Evolutionary conservation across 2,888 invertebrate species (phyloP), one percentile per base, ranked within the genome.

Genomic region (Brachyptera putata): DNA sequence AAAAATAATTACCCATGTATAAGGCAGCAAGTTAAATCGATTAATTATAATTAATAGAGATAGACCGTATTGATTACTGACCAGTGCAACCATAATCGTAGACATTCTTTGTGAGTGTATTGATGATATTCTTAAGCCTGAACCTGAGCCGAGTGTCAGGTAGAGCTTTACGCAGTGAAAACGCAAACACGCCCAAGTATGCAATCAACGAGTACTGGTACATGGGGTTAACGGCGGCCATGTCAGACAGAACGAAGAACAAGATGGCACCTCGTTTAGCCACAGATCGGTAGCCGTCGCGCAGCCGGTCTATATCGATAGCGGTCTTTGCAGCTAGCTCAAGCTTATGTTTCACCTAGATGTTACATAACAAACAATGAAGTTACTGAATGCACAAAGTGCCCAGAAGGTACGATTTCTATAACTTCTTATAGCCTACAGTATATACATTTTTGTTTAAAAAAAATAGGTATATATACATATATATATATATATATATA

Each of bases 31-130:
- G n/a, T n/a, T n/a, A n/a, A n/a, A n/a, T n/a, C n/a, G n/a, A n/a
- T n/a, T n/a, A n/a, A n/a, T n/a, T n/a, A n/a, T n/a, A n/a, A n/a
- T n/a, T n/a, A n/a, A n/a, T n/a, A n/a, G n/a, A n/a, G n/a, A n/a
- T n/a, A n/a, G n/a, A n/a, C n/a, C n/a, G n/a, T n/a, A n/a, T n/a
- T n/a, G n/a, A 30, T 5, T 11, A 64, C 66, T 67, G 69, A 83
- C 84, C 87, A 24, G 91, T 93, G 69, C 95, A 95, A 1, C 93
- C 95, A 68, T 93, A 95, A 69, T 89, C 88, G 70, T 95, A 95
- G 0, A 95, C 86, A 70, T 89, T 93, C 70, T 87, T 88, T 0
- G 94, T 95, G 36, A 95, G 77, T 66, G 86, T 90, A 56, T 84
- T 85, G 63, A 93, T 88, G 61, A 95, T 93, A 70, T 94, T 95